Evolutionary conservation across 2,888 invertebrate genomes (phyloP), one percentile per base, ranked within the genome.

Genomic region (Pantelozetes paolii): DNA sequence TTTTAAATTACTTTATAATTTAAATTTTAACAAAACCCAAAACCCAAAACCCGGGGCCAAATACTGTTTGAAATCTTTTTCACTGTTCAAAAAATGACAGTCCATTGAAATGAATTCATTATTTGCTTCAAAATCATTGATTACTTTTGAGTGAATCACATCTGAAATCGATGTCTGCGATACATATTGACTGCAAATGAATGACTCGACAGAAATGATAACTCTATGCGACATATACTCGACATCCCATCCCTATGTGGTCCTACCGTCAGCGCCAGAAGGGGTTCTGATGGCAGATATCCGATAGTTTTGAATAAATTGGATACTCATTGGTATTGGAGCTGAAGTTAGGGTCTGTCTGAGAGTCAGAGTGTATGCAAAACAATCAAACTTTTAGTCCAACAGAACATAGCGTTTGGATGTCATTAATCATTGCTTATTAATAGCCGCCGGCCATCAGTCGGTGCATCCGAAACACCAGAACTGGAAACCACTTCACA

Each of bases 251-350:
- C 42, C 67, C 67, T 40, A 67, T 67, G 67, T 40, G 67, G 67
- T 67, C 67, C 67, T 40, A 67, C 67, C 23, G 40, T 67, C 20
- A 59, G 9, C 32, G 67, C 67, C 67, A 67, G 67, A 67, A 62
- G 67, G 67, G 40, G 67, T 67, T 36, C 9, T 67, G 11, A 40
- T 67, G 40, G 40, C 67, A 67, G 67, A 67, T 40, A 67, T 67
- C 40, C 67, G 67, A 67, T 67, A 11, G 67, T 32, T 67, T 67
- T 42, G 67, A 67, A 67, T 67, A 40, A 67, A 67, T 67, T 67
- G 67, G 67, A 67, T 40, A 42, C 67, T 40, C 59, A 28, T 59
- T 32, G 23, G 23, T 28, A 67, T 40, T n/a, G 36, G 40, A 67
- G 36, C 32, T n/a, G n/a, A 8, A 30, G 36, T 23, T 18, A 67